Evolutionary conservation across 2,888 invertebrate species (phyloP).

Genomic region (Sarcophaga subvicina): DNA sequence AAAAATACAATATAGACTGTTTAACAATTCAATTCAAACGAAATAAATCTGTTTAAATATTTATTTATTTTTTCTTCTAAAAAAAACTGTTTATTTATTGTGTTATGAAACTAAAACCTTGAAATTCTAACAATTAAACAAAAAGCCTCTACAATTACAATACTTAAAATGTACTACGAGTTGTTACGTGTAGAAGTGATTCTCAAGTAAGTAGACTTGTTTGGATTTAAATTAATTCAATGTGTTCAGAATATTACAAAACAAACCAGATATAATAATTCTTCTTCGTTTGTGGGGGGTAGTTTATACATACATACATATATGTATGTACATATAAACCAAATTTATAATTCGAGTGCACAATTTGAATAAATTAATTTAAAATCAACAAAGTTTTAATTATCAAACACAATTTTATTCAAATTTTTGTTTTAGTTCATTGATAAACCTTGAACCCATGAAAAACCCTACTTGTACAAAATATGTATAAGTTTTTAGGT

Average conservation of each 20-base stretch:
- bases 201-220: slow-evolving; percentile 22
- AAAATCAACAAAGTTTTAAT: not conserved
- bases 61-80: slow-evolving; percentile 2
- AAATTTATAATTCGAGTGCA: not conserved
- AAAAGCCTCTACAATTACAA: slow-evolving; percentile 1
- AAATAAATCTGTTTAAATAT: slow-evolving; percentile 18
- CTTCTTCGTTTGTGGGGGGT: not conserved
- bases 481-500: not conserved
- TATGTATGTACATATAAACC: not conserved
- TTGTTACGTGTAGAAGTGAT: not conserved
- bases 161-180: not conserved
- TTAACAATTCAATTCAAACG: slow-evolving; percentile 36
- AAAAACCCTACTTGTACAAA: not conserved
- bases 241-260: not conserved
- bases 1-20: not conserved
- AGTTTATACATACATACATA: too few species aligned
- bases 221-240: slow-evolving; percentile 45
- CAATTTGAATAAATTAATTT: not conserved
- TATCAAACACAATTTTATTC: not conserved
- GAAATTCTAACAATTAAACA: slow-evolving; percentile 53
- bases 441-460: not conserved
- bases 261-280: not conserved
- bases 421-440: not conserved
- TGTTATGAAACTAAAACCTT: slow-evolving; percentile 46
- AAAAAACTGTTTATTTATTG: slow-evolving; percentile 22